These are phyloP conservation scores for Hanleya hanleyi DNA, from an alignment of 2,888 invertebrate species.

Conservation along the genomic window DNA sequence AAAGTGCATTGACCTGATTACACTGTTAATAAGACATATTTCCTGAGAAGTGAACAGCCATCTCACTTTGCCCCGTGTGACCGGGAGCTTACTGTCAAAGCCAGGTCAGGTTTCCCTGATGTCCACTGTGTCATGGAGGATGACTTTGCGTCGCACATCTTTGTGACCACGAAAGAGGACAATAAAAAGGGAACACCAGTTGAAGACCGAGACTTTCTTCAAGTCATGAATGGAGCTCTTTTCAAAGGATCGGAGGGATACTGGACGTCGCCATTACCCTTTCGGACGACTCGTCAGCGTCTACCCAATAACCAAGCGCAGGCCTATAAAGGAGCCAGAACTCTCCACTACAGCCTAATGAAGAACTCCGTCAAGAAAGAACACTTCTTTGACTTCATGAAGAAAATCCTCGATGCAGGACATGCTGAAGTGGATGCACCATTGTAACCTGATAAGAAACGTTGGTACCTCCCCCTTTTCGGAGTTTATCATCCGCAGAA, in stretches of 20 bases:
- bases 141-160: neutral
- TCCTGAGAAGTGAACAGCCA: slow-evolving; percentile 1
- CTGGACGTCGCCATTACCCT: slow-evolving; percentile 36
- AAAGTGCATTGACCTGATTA: slow-evolving; percentile 10
- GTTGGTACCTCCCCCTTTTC: slow-evolving; percentile 24
- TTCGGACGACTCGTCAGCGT: slow-evolving; percentile 1
- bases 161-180: neutral
- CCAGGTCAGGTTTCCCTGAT: neutral
- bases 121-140: neutral
- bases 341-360: neutral
- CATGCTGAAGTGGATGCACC: slow-evolving; percentile 19
- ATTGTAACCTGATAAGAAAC: neutral
- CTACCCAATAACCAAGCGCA: slow-evolving; percentile 11
- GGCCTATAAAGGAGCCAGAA: neutral
- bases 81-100: neutral
- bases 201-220: slow-evolving; percentile 28
- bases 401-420: neutral
- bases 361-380: neutral
- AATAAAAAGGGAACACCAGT: slow-evolving; percentile 3
- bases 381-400: slow-evolving; percentile 18
- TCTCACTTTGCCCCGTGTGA: neutral
- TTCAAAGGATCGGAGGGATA: slow-evolving; percentile 17
- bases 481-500: slow-evolving; percentile 30
- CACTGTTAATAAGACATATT: neutral
- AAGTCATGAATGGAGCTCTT: slow-evolving; percentile 27